Evolutionary conservation across 2,113 vertebrate species (phyloP), one percentile per base, ranked within the genome.

Genomic region (Gymnorhina tibicen): DNA sequence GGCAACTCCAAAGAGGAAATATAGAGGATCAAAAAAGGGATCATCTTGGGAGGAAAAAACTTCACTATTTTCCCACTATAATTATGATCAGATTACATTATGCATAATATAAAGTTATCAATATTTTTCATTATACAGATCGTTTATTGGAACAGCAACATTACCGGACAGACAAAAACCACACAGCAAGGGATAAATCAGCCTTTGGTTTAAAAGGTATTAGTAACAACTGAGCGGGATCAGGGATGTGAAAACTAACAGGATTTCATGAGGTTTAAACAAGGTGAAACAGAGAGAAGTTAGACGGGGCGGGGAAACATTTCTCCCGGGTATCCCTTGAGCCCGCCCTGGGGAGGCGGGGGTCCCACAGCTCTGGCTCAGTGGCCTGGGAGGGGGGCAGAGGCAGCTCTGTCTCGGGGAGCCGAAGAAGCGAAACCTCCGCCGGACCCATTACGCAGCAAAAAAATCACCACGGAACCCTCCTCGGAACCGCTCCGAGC

Each of bases 231-330:
- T 20, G 17, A 52, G 17, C 5, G 1, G 55, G 17, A 53, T 13
- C 8, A n/a, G 2, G 4, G 5, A n/a, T 1, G 4, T 20, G 15
- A 47, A 28, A 89, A 68, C 9, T 8, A 33, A 19, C 30, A 7
- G 1, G 17, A 7, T 18, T 47, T 56, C 4, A 1, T 5, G 6
- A 73, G 26, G 24, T 18, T 76, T 82, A 26, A 35, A n/a, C 46
- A 15, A 46, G 21, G 9, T 8, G 75, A 60, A 85, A 37, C 13
- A 2, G 26, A 41, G 21, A 33, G 10, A 33, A 67, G 62, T 20
- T 3, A 15, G 24, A 8, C 1, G 2, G n/a, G 7, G 27, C 1
- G 0, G 18, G 16, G 16, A 6, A 8, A 3, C 10, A 3, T 14
- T 59, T 35, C 28, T 37, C 20, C 10, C 10, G 14, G 28, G 4